phyloP scores from a whole-genome alignment of 2,797 vertebrate genomes.

The Artibeus jamaicensis region DNA sequence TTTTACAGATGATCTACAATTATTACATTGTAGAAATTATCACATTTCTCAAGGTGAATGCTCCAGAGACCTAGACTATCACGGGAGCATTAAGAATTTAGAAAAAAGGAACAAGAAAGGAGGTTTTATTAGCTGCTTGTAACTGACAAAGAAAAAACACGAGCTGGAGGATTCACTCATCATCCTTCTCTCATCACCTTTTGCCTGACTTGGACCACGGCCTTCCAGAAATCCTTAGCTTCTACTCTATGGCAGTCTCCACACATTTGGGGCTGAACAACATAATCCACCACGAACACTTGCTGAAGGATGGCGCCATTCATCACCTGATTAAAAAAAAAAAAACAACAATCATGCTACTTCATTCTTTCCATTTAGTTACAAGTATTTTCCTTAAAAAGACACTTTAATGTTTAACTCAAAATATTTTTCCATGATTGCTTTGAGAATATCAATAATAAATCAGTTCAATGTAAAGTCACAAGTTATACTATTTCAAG shows the following conservation, averaged over 20 bases:
- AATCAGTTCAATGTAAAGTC: slow-evolving; percentile 8
- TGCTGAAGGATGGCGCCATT: slow-evolving; percentile 98
- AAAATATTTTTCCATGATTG: slow-evolving; percentile 15
- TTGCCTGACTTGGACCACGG: slow-evolving; percentile 96
- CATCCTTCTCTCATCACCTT: slow-evolving; percentile 85
- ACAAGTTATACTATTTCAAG: slow-evolving; percentile 8
- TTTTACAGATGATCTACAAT: slow-evolving; percentile 30
- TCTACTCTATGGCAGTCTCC: slow-evolving; percentile 98
- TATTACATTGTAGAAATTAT: not conserved
- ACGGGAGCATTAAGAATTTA: not conserved
- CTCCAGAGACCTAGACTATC: not conserved
- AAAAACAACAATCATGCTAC: not conserved
- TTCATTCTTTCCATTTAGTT: not conserved
- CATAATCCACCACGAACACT: slow-evolving; percentile 95
- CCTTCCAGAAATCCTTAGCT: slow-evolving; percentile 99
- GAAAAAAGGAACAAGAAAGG: not conserved
- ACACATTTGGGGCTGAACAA: slow-evolving; percentile 94
- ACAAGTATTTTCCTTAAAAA: not conserved
- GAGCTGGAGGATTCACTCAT: not conserved
- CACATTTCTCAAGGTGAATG: not conserved
- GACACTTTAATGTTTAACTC: slow-evolving; percentile 10
- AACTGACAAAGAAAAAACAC: not conserved
- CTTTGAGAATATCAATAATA: not conserved
- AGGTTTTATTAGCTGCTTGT: not conserved
- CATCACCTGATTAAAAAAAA: slow-evolving; percentile 90